Conservation (phyloP, 2,113 vertebrate species). For the Hemichromis elongatus region DNA sequence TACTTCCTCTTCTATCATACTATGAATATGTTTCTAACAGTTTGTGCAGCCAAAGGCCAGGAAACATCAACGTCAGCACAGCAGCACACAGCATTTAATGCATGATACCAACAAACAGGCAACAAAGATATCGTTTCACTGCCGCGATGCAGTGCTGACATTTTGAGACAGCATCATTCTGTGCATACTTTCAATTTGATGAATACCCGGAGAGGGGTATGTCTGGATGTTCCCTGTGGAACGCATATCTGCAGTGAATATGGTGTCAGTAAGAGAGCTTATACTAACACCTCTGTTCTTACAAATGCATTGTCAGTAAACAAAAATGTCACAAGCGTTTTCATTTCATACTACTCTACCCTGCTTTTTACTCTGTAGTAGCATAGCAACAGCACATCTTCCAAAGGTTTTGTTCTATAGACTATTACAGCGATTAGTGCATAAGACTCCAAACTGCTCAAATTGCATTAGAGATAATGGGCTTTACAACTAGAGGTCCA, state of each 20-base stretch:
- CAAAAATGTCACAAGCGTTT: background rate
- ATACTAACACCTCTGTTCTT: background rate
- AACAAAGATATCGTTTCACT: conserved; percentile 14
- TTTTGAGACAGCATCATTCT: conserved; percentile 29
- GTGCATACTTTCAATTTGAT: conserved; percentile 36
- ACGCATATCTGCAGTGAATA: conserved; percentile 10
- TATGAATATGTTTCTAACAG: background rate
- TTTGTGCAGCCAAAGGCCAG: conserved; percentile 4
- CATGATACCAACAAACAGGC: background rate
- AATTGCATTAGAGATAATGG: conserved; percentile 20
- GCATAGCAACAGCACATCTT: background rate
- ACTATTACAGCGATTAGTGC: background rate
- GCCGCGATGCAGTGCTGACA: background rate
- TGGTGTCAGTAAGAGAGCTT: background rate
- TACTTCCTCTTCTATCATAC: background rate
- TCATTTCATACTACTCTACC: background rate
- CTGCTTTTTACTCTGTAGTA: background rate
- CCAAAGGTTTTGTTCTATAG: background rate
- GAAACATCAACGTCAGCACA: conserved; percentile 1
- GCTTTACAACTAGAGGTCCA: background rate
- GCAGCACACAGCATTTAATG: background rate
- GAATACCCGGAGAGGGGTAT: conserved; percentile 17
- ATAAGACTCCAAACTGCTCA: conserved; percentile 5
- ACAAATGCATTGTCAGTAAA: background rate
- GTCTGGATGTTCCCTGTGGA: background rate